Conservation (phyloP, 2,113 vertebrate species). For the Nothoprocta perdicaria region DNA sequence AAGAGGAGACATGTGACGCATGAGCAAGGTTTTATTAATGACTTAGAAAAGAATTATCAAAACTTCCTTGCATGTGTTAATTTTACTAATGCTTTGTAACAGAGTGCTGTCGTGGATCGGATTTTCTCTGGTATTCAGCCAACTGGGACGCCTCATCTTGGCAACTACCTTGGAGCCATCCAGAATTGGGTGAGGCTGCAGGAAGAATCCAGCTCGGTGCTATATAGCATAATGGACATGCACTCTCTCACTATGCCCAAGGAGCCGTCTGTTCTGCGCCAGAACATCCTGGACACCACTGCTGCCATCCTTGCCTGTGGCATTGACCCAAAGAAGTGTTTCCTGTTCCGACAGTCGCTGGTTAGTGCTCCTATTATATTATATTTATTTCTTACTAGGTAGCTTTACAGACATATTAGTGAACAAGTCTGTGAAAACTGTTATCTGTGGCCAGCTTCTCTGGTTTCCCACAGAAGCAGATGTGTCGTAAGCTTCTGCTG, state of each 20-base stretch:
- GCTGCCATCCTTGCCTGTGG: conserved; percentile 93
- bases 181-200: conserved; percentile 93
- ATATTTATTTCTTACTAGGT: neutral
- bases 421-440: too few species aligned
- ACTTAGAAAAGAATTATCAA: neutral
- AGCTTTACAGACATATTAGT: neutral
- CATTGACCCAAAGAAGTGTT: conserved; percentile 85
- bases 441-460: neutral
- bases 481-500: neutral
- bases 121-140: conserved; percentile 97
- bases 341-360: conserved; percentile 96
- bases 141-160: conserved; percentile 91
- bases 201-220: conserved; percentile 77
- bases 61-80: neutral
- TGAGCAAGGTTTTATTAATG: neutral
- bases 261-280: conserved; percentile 80
- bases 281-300: conserved; percentile 88
- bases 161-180: conserved; percentile 95
- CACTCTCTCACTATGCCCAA: conserved; percentile 92
- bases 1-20: neutral
- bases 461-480: neutral
- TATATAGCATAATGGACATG: conserved; percentile 94
- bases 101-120: conserved; percentile 64
- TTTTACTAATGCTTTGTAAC: conserved; percentile 31
- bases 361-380: conserved; percentile 66